Percentiles rank a stretch among this genome's conserved stretches.
Conservation (phyloP, 2,113 vertebrate genomes). For the Pollachius pollachius region DNA sequence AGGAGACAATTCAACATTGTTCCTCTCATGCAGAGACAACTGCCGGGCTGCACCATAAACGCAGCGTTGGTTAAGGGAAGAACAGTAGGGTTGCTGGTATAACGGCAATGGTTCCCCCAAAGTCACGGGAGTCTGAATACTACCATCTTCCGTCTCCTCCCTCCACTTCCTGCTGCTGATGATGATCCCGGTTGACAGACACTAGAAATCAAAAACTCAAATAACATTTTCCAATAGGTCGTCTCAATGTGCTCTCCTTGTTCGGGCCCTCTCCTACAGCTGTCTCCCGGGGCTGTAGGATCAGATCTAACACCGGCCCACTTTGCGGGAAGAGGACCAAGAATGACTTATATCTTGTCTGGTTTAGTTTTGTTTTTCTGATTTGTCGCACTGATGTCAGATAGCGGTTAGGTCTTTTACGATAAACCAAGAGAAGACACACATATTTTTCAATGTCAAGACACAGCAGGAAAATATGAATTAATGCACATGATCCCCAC, state of each 20-base stretch:
- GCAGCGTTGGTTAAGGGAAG: conserved; percentile 1
- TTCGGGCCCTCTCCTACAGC: conserved; percentile 37
- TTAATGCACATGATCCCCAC: conserved; percentile 58
- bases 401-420: conserved; percentile 32
- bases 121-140: conserved; percentile 28
- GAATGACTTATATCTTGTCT: conserved; percentile 51
- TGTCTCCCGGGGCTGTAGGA: too few species aligned
- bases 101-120: conserved; percentile 6
- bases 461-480: conserved; percentile 43
- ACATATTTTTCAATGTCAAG: conserved; percentile 50
- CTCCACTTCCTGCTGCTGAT: conserved; percentile 22
- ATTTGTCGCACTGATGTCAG: conserved; percentile 33
- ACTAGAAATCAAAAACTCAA: conserved; percentile 25
- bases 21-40: too few species aligned
- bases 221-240: conserved; percentile 28
- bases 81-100: conserved; percentile 26
- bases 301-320: not conserved
- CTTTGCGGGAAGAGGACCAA: conserved; percentile 31
- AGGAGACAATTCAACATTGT: too few species aligned
- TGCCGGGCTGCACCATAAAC: not conserved
- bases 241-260: conserved; percentile 39
- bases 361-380: conserved; percentile 9
- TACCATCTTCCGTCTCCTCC: not conserved
- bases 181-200: conserved; percentile 38
- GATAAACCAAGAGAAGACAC: conserved; percentile 45